These are phyloP conservation scores for Cryptus viduatorius DNA, from an alignment of 2,888 invertebrate species.

Conservation along the genomic window DNA sequence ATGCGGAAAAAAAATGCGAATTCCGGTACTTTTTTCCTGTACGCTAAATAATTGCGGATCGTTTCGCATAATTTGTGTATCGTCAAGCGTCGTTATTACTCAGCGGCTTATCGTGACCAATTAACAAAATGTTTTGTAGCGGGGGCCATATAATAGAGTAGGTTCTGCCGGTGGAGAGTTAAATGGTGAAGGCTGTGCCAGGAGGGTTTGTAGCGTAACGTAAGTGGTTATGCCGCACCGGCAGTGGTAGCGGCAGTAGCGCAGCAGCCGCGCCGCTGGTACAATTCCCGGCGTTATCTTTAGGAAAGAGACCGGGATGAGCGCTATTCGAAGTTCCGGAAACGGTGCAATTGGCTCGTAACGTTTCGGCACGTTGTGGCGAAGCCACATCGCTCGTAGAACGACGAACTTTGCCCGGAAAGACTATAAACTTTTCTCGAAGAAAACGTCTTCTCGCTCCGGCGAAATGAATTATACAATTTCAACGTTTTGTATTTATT, in stretches of 20 bases:
- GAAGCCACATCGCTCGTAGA: slow-evolving; percentile 2
- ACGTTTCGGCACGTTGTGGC: slow-evolving; percentile 8
- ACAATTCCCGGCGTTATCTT: slow-evolving; percentile 57
- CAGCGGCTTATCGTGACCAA: not conserved
- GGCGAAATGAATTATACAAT: not conserved
- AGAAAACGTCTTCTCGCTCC: not conserved
- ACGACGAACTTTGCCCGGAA: slow-evolving; percentile 43
- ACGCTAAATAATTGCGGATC: not conserved
- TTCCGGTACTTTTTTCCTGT: not conserved
- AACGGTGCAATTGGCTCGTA: slow-evolving; percentile 60
- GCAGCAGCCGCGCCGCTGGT: slow-evolving; percentile 19
- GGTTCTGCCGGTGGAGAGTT: not conserved
- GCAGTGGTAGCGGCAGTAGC: not conserved
- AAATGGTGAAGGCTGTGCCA: slow-evolving; percentile 42
- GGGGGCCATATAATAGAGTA: not conserved
- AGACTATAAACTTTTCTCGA: not conserved
- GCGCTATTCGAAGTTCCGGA: slow-evolving; percentile 57
- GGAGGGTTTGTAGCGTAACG: slow-evolving; percentile 44
- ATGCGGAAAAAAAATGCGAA: not conserved
- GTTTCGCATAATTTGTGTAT: not conserved
- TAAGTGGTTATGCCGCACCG: slow-evolving; percentile 40
- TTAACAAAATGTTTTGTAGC: slow-evolving; percentile 3
- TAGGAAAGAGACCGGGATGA: slow-evolving; percentile 41
- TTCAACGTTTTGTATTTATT: too few relatives aligned
- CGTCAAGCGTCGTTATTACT: not conserved